Evolutionary conservation across 2,888 invertebrate genomes (phyloP).

Genomic region (Diplolepis rosae): DNA sequence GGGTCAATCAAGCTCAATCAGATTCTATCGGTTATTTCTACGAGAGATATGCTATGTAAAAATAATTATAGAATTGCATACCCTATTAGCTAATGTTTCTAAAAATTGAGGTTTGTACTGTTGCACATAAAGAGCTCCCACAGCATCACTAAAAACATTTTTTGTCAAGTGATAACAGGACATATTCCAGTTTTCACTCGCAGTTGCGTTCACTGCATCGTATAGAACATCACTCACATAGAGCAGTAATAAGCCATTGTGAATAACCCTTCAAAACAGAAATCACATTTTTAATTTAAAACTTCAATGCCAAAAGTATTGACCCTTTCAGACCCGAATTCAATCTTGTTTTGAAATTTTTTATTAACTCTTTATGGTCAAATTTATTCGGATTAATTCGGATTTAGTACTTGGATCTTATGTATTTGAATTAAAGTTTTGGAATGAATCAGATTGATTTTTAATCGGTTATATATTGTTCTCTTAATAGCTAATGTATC

Average conservation of each 20-base stretch:
- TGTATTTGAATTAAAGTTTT: too few species aligned
- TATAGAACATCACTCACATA: slow-evolving; percentile 74
- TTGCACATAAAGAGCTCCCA: slow-evolving; percentile 74
- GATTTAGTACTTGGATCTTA: too few species aligned
- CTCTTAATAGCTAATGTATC: too few species aligned
- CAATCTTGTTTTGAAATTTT: too few species aligned
- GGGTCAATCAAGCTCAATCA: too few species aligned
- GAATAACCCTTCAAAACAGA: slow-evolving; percentile 70
- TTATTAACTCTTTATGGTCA: too few species aligned
- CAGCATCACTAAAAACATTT: slow-evolving; percentile 69
- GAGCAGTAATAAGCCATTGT: slow-evolving; percentile 74
- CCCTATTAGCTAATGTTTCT: slow-evolving; percentile 70
- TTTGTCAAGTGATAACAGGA: slow-evolving; percentile 72
- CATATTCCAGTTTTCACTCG: slow-evolving; percentile 66
- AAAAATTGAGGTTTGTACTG: slow-evolving; percentile 72
- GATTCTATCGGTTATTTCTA: too few species aligned
- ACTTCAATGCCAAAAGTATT: too few species aligned
- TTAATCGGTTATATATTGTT: too few species aligned
- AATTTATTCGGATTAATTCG: too few species aligned
- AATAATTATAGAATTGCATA: slow-evolving; percentile 45
- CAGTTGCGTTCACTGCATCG: slow-evolving; percentile 73
- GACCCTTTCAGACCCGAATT: slow-evolving; percentile 3
- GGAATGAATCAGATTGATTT: too few species aligned
- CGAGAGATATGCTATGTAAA: neutral
- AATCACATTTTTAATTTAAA: neutral